Base-by-base conservation (phyloP, 2,888 invertebrate genomes). In the Eupithecia vulgata region DNA sequence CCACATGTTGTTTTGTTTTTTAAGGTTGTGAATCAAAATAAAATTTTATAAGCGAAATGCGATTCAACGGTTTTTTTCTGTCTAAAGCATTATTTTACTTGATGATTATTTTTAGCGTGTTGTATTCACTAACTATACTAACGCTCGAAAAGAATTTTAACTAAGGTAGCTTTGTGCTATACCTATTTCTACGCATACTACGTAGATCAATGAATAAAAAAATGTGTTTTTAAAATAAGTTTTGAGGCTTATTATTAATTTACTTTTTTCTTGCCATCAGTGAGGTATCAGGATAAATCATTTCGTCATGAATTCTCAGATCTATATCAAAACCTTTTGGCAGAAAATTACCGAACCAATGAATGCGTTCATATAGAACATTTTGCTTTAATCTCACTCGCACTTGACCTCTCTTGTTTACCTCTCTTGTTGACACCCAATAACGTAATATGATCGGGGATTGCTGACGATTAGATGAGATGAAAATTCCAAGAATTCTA, bases 401-500 rank as follows among this genome's bases (percentile, higher is more conserved):
- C 3, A 13, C 57, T 57, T 57, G 57, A 57, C 25, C 57, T 21
- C 57, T 12, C 25, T 57, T 57, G 25, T 57, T 21, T 57, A 57
- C 25, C 8, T 25, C 21, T 57, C 57, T 57, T 21, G 21, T 57
- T 25, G 57, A 25, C 57, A 57, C 12, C 21, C n/a, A 48, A 35
- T 62, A 30, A 8, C 61, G 35, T 34, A 34, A 64, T 21, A 64
- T 1, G 35, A 13, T 65, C 42, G 40, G 65, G 21, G 25, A 25
- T 40, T 21, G 5, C 40, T 21, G 10, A 21, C 5, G 13, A 37
- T 21, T 42, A 7, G 34, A 34, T 61, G 59, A 30, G 15, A 57
- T 57, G 57, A 64, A 35, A 21, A 65, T 40, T 25, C 65, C 37
- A 25, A 40, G 65, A 65, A 65, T 65, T 42, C 65, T 40, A 37